Conservation (phyloP, 2,797 vertebrate species). For the Macropodus opercularis region DNA sequence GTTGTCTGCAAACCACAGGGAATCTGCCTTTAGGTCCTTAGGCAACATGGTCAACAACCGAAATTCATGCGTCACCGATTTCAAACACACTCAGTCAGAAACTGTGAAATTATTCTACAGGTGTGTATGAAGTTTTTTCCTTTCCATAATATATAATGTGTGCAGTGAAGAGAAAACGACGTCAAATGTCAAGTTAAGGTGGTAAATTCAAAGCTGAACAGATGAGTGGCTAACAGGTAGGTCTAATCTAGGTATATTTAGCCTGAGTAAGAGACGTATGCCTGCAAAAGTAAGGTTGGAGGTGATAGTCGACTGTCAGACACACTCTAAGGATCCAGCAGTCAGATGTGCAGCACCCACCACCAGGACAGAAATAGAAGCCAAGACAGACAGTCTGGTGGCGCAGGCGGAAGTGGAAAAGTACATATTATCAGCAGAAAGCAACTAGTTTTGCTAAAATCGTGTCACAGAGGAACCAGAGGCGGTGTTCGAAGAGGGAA, state of each 20-base stretch:
- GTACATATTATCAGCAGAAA: not conserved
- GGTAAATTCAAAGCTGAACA: not conserved
- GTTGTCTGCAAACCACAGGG: no score
- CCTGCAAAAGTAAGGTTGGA: not conserved
- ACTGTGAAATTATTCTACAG: no score
- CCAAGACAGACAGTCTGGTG: not conserved
- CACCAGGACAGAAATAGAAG: conserved; percentile 13
- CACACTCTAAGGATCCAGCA: not conserved
- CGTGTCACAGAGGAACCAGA: not conserved
- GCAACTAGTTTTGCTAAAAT: not conserved
- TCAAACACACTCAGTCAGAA: no score
- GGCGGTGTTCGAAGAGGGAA: not conserved
- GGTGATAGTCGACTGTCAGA: conserved; percentile 6
- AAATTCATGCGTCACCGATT: no score
- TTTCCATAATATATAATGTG: no score
- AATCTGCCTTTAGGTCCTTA: no score
- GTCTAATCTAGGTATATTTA: conserved; percentile 5
- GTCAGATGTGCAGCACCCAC: conserved; percentile 13
- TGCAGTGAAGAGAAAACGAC: not conserved
- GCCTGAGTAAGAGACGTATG: not conserved
- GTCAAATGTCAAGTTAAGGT: not conserved
- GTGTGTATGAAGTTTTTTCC: no score
- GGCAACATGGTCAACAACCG: no score
- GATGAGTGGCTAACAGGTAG: not conserved
- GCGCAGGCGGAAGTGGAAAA: conserved; percentile 2